Conservation (phyloP, 1,140 invertebrate genomes). For the Caenorhabditis latens region DNA sequence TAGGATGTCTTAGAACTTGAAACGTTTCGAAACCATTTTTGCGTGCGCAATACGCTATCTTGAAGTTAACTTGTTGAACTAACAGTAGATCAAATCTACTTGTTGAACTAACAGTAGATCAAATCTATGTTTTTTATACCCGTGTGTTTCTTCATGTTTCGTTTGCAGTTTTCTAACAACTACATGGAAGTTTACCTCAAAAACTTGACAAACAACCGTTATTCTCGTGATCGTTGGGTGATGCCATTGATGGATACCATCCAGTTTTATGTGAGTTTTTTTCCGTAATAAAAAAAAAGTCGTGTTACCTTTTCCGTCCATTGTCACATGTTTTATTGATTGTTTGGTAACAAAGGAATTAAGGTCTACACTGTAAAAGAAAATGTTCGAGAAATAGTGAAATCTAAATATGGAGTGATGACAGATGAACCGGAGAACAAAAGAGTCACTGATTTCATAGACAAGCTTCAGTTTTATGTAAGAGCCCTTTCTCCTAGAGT, state of each 20-base stretch:
- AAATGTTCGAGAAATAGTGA: conserved; percentile 57
- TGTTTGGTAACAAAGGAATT: background rate
- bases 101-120: too few species aligned
- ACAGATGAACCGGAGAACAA: conserved; percentile 57
- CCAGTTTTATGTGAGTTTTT: conserved; percentile 73
- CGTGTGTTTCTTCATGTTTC: background rate
- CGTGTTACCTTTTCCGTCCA: background rate
- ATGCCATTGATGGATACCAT: conserved; percentile 73
- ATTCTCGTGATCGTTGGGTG: conserved; percentile 76
- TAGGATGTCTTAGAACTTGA: too few species aligned
- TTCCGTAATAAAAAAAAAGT: background rate
- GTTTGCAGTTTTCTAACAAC: conserved; percentile 71
- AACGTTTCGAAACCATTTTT: too few species aligned
- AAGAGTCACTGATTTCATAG: conserved; percentile 64
- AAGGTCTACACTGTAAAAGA: conserved; percentile 21
- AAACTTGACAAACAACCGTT: conserved; percentile 75
- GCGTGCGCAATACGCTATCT: too few species aligned
- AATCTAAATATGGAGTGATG: conserved; percentile 68
- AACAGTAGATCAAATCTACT: too few species aligned
- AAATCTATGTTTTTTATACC: too few species aligned
- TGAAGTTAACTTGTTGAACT: too few species aligned
- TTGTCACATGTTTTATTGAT: background rate
- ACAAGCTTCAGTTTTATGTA: conserved; percentile 70
- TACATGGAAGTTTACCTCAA: conserved; percentile 72
- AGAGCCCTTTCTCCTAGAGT: conserved; percentile 5